These are phyloP conservation scores for Mimumesa dahlbomi DNA, from an alignment of 2,888 invertebrate species.

Conservation along the genomic window DNA sequence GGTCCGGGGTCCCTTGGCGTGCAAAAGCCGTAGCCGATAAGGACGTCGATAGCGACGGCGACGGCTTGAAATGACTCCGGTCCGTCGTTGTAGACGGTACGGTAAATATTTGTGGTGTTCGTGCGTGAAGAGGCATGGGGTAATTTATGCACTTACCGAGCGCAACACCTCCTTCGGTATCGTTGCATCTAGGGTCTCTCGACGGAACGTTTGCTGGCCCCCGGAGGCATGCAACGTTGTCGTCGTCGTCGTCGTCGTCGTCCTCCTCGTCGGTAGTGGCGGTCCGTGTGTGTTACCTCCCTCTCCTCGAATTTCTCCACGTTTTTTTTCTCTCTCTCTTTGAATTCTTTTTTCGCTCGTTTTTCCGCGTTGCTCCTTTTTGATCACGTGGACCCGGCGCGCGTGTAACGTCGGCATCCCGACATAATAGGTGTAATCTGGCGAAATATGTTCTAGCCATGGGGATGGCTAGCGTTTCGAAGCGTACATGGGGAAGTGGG, in stretches of 20 bases:
- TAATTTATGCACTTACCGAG: slow-evolving; percentile 53
- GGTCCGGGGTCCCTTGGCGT: no score
- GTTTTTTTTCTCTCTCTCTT: background rate
- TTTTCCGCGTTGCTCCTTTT: slow-evolving; percentile 21
- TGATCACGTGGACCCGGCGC: slow-evolving; percentile 25
- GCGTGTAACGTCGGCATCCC: slow-evolving; percentile 26
- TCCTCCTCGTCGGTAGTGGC: no score
- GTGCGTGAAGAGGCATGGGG: slow-evolving; percentile 43
- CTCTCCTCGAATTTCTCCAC: background rate
- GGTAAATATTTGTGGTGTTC: slow-evolving; percentile 56
- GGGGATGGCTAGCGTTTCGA: background rate
- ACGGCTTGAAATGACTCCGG: slow-evolving; percentile 17
- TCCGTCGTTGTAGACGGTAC: slow-evolving; percentile 36
- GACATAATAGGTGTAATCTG: slow-evolving; percentile 38
- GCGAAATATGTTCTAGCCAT: slow-evolving; percentile 26
- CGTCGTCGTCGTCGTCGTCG: no score
- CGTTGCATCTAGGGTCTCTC: slow-evolving; percentile 34
- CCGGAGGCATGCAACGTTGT: slow-evolving; percentile 32
- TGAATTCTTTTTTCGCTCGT: background rate
- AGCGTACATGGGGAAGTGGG: background rate
- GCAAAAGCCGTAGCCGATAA: slow-evolving; percentile 34
- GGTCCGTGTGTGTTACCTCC: slow-evolving; percentile 9
- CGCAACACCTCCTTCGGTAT: slow-evolving; percentile 45
- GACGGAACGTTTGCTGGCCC: slow-evolving; percentile 19
- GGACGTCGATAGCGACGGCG: slow-evolving; percentile 18